Conservation (phyloP, 2,797 vertebrate genomes). For the Mionectes olivaceus region DNA sequence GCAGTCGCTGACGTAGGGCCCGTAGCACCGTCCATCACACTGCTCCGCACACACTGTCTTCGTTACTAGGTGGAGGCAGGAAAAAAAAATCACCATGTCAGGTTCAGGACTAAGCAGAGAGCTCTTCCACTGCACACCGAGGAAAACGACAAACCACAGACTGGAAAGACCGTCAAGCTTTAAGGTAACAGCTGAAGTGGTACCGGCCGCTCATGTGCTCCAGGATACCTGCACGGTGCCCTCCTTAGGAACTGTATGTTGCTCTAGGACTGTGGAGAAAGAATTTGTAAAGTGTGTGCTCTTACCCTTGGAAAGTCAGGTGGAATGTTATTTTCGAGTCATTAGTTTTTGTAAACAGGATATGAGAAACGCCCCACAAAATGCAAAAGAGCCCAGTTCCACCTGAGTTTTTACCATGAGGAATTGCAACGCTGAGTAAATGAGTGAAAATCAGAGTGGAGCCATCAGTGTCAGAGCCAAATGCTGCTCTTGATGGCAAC, state of each 20-base stretch:
- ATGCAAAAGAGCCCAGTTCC: not conserved
- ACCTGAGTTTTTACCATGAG: fast-evolving
- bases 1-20: conserved; percentile 96
- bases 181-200: not conserved
- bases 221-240: not conserved
- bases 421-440: not conserved
- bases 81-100: not conserved
- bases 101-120: not conserved
- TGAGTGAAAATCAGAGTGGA: not conserved
- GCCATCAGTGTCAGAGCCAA: not conserved
- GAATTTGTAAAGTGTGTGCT: not conserved
- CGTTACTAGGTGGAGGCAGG: conserved; percentile 82
- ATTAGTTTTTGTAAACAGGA: not conserved
- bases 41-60: conserved; percentile 97
- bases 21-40: conserved; percentile 95
- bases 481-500: not conserved
- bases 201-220: not conserved
- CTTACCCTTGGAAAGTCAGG: not conserved
- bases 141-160: fast-evolving
- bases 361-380: not conserved
- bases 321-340: not conserved
- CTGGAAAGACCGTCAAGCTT: not conserved
- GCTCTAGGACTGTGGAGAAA: not conserved
- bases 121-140: not conserved
- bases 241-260: not conserved